Conservation (phyloP, 2,888 invertebrate genomes). For the Lissocephala sabroskyi region DNA sequence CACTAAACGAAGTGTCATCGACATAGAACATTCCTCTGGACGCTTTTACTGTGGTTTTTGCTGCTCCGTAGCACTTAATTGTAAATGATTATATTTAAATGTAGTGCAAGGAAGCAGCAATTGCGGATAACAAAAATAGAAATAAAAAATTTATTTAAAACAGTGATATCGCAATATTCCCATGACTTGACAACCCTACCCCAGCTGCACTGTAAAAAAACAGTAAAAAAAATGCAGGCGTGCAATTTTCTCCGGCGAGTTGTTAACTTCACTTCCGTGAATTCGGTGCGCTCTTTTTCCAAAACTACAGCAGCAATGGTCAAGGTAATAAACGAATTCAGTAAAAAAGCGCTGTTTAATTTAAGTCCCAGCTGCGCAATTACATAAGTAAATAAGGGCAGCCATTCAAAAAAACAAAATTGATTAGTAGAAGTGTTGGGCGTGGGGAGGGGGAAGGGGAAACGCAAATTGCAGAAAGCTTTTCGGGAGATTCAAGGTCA, state of each 20-base stretch:
- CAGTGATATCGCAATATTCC: neutral
- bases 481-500: slow-evolving; percentile 55
- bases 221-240: slow-evolving; percentile 37
- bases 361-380: slow-evolving; percentile 12
- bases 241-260: slow-evolving; percentile 48
- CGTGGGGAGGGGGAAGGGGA: too few relatives aligned
- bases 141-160: neutral
- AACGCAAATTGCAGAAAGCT: too few relatives aligned
- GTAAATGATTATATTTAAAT: slow-evolving; percentile 18
- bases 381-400: slow-evolving; percentile 37
- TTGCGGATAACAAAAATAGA: neutral
- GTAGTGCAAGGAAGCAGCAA: neutral
- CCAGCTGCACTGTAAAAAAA: slow-evolving; percentile 13
- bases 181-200: slow-evolving; percentile 32
- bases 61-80: slow-evolving; percentile 7
- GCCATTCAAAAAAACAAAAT: too few relatives aligned
- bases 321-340: slow-evolving; percentile 53
- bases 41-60: too few relatives aligned
- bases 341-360: neutral
- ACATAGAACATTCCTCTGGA: slow-evolving; percentile 12
- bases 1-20: slow-evolving; percentile 6
- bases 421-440: too few relatives aligned
- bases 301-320: slow-evolving; percentile 67
- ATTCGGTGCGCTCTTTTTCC: slow-evolving; percentile 52
- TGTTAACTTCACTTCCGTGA: slow-evolving; percentile 41